These are phyloP conservation scores for Chirona hameri DNA, from an alignment of 2,888 invertebrate genomes.

Conservation along the genomic window DNA sequence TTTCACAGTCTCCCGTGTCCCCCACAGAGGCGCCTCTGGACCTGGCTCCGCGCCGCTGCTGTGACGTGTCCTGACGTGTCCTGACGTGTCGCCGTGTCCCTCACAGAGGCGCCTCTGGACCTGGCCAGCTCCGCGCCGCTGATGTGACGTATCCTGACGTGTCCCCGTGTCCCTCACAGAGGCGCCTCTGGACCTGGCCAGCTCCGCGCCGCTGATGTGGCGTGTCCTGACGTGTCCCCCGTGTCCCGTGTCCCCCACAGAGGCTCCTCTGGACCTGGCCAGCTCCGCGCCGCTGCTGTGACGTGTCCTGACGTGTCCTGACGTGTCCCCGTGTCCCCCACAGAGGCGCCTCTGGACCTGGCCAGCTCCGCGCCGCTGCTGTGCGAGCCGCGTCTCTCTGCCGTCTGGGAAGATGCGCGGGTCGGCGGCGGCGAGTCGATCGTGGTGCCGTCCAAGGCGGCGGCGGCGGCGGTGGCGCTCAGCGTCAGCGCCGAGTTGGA, in stretches of 20 bases:
- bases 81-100: too few species aligned
- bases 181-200: slow-evolving; percentile 11
- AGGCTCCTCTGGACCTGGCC: background rate
- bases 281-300: background rate
- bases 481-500: background rate
- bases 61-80: background rate
- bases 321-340: too few species aligned
- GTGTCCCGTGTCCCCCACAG: too few species aligned
- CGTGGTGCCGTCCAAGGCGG: too few species aligned
- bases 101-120: slow-evolving; percentile 3
- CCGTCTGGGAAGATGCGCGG: too few species aligned
- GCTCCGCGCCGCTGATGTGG: background rate
- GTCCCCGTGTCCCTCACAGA: background rate
- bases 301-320: background rate
- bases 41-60: background rate
- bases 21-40: background rate
- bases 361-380: background rate
- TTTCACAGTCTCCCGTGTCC: too few species aligned
- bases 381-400: too few species aligned
- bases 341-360: slow-evolving; percentile 11
- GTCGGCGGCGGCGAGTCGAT: too few species aligned
- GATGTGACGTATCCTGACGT: background rate
- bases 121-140: background rate
- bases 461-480: background rate
- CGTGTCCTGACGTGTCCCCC: background rate